These are phyloP conservation scores for Portunus trituberculatus DNA, from an alignment of 1,140 invertebrate species.

Conservation along the genomic window DNA sequence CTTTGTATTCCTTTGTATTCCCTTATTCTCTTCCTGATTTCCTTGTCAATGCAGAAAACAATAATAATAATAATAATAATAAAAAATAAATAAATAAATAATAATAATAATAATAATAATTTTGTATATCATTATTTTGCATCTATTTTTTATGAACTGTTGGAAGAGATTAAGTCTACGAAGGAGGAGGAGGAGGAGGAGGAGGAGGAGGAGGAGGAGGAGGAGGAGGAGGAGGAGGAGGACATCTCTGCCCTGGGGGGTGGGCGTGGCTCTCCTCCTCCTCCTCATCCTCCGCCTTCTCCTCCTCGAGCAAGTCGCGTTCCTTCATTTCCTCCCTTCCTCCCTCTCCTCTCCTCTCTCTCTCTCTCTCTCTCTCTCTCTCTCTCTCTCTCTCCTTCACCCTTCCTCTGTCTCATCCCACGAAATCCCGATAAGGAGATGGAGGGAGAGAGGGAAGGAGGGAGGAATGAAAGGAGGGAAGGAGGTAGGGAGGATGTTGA, in stretches of 20 bases:
- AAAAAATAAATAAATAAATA: no score
- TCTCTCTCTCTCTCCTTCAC: no score
- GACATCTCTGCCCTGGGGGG: neutral
- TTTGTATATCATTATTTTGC: no score
- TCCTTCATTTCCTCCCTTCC: neutral
- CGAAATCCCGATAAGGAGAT: neutral
- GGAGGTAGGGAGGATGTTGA: neutral
- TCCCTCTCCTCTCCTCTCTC: neutral
- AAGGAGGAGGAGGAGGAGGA: slow-evolving; percentile 5
- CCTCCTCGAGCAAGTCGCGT: neutral
- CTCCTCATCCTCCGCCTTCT: neutral
- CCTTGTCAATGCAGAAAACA: no score
- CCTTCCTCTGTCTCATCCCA: neutral
- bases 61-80: no score
- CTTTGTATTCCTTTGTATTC: no score
- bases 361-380: neutral
- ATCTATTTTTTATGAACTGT: no score
- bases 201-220: slow-evolving; percentile 16
- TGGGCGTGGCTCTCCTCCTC: neutral
- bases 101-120: no score
- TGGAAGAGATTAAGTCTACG: neutral
- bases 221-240: slow-evolving; percentile 16
- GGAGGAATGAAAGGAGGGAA: neutral
- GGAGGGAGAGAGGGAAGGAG: neutral
- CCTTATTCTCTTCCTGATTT: no score